Conservation (phyloP, 35 echinoderm and acorn worm species). For the Heliocidaris tuberculata region DNA sequence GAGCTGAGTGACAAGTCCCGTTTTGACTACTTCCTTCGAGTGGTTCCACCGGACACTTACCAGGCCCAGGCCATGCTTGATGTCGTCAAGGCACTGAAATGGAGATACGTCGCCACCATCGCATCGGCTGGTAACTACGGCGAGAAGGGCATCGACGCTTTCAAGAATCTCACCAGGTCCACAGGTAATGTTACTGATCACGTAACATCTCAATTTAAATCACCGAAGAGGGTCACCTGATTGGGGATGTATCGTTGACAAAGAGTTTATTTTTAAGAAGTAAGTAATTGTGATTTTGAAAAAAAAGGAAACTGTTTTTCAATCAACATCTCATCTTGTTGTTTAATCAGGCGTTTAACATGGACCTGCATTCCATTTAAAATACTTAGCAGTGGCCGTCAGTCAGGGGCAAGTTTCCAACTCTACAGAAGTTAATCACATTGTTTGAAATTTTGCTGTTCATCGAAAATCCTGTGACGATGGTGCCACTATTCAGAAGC, state of each 20-base stretch:
- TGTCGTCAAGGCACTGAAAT: conserved; percentile 78
- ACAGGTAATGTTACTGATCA: conserved; percentile 56
- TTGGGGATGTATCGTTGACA: too few relatives aligned
- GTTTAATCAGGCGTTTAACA: background rate
- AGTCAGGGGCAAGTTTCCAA: background rate
- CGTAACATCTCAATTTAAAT: background rate
- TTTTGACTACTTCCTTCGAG: conserved; percentile 88
- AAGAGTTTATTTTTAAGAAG: too few relatives aligned
- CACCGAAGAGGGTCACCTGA: too few relatives aligned
- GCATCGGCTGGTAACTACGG: conserved; percentile 91
- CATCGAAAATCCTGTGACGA: too few relatives aligned
- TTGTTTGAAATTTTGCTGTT: too few relatives aligned
- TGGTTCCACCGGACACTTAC: conserved; percentile 93
- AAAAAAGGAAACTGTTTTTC: too few relatives aligned
- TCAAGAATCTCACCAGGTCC: conserved; percentile 80
- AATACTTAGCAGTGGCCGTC: background rate
- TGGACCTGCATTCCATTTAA: background rate
- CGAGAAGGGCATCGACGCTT: conserved; percentile 90
- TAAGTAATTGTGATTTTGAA: too few relatives aligned
- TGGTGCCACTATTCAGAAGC: too few relatives aligned
- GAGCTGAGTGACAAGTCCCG: conserved; percentile 95
- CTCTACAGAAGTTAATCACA: too few relatives aligned
- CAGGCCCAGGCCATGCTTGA: conserved; percentile 97
- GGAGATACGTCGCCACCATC: conserved; percentile 86
- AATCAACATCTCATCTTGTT: background rate